Conservation (phyloP, 2,113 vertebrate species). For the Microcebus tavaratra region DNA sequence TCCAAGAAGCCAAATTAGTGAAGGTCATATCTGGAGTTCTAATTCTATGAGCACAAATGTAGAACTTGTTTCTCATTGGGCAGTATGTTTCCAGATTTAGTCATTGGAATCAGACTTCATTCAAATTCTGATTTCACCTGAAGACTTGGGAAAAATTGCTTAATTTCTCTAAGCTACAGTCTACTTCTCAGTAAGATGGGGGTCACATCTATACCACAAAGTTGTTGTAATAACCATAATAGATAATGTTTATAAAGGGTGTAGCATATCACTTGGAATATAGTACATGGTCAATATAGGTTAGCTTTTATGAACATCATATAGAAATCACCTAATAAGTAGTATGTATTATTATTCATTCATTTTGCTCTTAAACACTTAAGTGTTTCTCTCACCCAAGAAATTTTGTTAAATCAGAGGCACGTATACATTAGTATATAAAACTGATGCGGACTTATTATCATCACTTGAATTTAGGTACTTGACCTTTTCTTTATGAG, state of each 20-base stretch:
- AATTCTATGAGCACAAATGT: not conserved
- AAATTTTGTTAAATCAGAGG: not conserved
- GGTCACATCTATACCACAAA: not conserved
- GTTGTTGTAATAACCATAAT: not conserved
- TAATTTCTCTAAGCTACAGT: not conserved
- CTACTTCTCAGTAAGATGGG: not conserved
- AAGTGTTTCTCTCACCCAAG: not conserved
- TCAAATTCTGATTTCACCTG: not conserved
- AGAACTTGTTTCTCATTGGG: not conserved
- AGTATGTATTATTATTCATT: not conserved
- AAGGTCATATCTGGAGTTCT: not conserved
- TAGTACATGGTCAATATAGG: no score
- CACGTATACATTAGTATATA: not conserved
- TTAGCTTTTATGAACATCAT: not conserved
- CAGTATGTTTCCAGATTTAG: not conserved
- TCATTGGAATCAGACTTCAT: not conserved
- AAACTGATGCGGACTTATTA: not conserved
- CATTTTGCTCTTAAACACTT: not conserved
- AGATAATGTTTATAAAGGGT: not conserved
- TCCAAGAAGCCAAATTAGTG: no score
- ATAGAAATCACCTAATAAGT: no score
- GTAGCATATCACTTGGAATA: not conserved
- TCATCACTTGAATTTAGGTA: not conserved
- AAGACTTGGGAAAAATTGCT: not conserved
- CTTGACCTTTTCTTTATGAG: not conserved